Evolutionary conservation across 1,140 invertebrate species (phyloP), one percentile per base, ranked within the genome.

Genomic region (Plectrocnemia conspersa): DNA sequence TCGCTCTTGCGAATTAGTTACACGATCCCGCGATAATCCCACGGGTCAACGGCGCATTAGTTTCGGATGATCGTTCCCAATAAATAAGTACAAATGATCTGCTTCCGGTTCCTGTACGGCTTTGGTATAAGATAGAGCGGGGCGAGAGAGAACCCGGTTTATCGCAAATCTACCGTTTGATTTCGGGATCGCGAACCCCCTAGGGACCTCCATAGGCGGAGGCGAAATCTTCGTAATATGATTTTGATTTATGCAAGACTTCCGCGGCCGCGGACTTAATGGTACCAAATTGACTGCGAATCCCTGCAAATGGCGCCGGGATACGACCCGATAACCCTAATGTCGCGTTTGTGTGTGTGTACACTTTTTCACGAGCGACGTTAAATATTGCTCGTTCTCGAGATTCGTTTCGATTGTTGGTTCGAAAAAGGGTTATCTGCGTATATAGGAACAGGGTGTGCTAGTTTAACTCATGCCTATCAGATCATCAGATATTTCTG

Each of bases 161-260:
- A 38, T 38, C 35, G 35, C 6, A 38, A 38, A 38, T 38, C 35
- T 16, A 10, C 35, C 5, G 35, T 38, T 38, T 38, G 35, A 38
- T 38, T 38, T 38, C 35, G 35, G 35, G 35, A 10, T 38, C 18
- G 10, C 18, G 35, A 9, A 16, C 18, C 35, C 35, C 35, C 10
- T 16, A 16, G 42, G 42, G 11, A 24, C 11, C n/a, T 21, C 3
- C 16, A 22, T 16, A 11, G n/a, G 16, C 16, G 32, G 32, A 15
- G 16, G 4, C 32, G 32, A 16, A 24, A 45, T 45, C 42, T 45
- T 38, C 21, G 42, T 24, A 45, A 45, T 45, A 45, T n/a, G 21
- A 45, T 24, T 45, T 45, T 45, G 42, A 45, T 45, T 45, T 45
- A 45, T 45, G 25, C 42, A 45, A 45, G 42, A 45, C 42, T 24